Base-by-base conservation (phyloP, 2,113 vertebrate species). In the Paedocypris sp. region DNA sequence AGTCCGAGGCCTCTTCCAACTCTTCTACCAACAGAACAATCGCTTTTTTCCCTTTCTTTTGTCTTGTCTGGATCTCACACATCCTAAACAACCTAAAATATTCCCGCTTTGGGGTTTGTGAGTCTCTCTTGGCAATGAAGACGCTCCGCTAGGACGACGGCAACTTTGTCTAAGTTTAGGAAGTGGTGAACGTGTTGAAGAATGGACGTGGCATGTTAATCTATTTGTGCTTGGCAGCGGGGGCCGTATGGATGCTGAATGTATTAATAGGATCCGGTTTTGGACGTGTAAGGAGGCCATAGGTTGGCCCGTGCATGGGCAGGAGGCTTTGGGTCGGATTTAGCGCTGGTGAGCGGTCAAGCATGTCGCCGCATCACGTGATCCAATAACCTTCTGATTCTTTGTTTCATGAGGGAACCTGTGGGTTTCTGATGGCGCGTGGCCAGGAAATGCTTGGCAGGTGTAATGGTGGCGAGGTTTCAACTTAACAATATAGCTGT, bases 91-190 rank as follows among this genome's bases (percentile, higher is more conserved):
- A 48, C 36, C 48, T 29, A 47, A 47, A 46, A 60, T 43, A 31
- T 28, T 42, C 19, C 22, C 31, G 39, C 45, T 46, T 20, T 31
- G 25, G 35, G 29, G 41, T 36, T 38, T 18, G 31, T 68, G 70
- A 69, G 56, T 72, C 70, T 72, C 41, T 36, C 49, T 36, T 19
- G 69, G 28, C 43, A 28, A 67, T 66, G 39, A 50, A 47, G 43
- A 54, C 42, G 23, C 25, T 42, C 51, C 33, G 47, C 28, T 67
- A n/a, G 31, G 42, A 66, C 46, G 60, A 61, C 39, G 31, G 36
- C 6, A 25, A 67, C 19, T 61, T 12, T 23, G 6, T 31, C 45
- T 43, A 38, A 33, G 4, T 25, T 59, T 64, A 43, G 51, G 42
- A 39, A 43, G 38, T 56, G 43, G 13, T 29, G 42, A 60, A 28